phyloP scores from a whole-genome alignment of 2,888 invertebrate genomes.

The Metacarcinus magister region DNA sequence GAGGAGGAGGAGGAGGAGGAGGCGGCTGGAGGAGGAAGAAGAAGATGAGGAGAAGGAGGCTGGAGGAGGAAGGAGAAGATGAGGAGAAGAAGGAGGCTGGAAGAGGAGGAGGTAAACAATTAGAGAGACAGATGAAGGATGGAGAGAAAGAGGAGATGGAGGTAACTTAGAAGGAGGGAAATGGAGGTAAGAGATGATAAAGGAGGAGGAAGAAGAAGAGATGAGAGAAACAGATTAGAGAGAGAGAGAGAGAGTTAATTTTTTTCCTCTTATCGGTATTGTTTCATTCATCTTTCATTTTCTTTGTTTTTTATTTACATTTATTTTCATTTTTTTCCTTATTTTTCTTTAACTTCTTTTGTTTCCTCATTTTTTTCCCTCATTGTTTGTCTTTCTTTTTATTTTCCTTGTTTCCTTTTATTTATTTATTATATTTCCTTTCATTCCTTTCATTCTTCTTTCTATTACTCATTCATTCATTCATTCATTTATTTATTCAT shows the following conservation, averaged over 20 bases:
- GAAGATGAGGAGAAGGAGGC: not conserved
- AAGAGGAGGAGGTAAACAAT: not conserved
- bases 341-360: not conserved
- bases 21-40: not conserved
- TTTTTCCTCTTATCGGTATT: not conserved
- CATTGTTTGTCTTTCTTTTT: too few relatives aligned
- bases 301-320: not conserved
- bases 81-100: not conserved
- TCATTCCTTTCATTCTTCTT: too few relatives aligned
- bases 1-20: slow-evolving; percentile 11
- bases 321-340: not conserved
- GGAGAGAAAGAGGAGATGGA: not conserved
- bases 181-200: not conserved
- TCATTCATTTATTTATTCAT: too few relatives aligned
- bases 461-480: too few relatives aligned
- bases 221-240: not conserved
- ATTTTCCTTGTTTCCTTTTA: too few relatives aligned
- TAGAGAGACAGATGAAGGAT: not conserved
- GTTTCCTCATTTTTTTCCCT: too few relatives aligned
- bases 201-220: not conserved
- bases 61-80: not conserved
- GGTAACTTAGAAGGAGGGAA: too few relatives aligned
- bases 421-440: too few relatives aligned
- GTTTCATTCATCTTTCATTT: not conserved
- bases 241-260: not conserved